These are phyloP conservation scores for Schizaphis graminum DNA, from an alignment of 2,888 invertebrate species.

Conservation along the genomic window DNA sequence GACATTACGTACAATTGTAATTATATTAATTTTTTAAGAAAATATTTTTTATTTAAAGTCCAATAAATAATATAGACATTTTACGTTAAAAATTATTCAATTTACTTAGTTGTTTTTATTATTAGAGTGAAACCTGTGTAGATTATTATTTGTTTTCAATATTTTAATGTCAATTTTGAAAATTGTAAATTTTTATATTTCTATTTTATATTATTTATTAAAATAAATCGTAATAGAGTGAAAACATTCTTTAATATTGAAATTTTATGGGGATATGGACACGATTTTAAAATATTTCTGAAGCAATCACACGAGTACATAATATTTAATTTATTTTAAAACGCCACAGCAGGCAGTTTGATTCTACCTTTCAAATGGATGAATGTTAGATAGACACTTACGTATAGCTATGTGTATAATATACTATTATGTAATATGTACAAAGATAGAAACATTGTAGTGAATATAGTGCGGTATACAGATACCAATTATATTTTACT, in stretches of 20 bases:
- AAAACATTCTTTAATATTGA: not conserved
- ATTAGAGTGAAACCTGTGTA: no score
- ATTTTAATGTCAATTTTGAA: no score
- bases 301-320: no score
- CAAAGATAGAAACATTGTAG: conserved; percentile 10
- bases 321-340: not conserved
- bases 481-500: not conserved
- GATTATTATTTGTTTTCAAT: no score
- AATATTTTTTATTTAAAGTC: no score
- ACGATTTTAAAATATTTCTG: not conserved
- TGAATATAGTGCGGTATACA: not conserved
- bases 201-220: no score
- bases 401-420: not conserved
- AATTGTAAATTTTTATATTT: no score
- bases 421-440: not conserved
- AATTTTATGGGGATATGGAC: not conserved
- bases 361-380: not conserved
- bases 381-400: not conserved
- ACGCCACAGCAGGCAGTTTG: not conserved
- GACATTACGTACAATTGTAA: no score
- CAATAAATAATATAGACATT: no score
- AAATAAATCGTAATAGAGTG: not conserved
- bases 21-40: no score
- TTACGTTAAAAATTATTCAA: no score
- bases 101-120: no score